Percentiles rank a stretch among this genome's conserved stretches.
phyloP scores from a whole-genome alignment of 2,113 vertebrate species.

The Syngnathus typhle region DNA sequence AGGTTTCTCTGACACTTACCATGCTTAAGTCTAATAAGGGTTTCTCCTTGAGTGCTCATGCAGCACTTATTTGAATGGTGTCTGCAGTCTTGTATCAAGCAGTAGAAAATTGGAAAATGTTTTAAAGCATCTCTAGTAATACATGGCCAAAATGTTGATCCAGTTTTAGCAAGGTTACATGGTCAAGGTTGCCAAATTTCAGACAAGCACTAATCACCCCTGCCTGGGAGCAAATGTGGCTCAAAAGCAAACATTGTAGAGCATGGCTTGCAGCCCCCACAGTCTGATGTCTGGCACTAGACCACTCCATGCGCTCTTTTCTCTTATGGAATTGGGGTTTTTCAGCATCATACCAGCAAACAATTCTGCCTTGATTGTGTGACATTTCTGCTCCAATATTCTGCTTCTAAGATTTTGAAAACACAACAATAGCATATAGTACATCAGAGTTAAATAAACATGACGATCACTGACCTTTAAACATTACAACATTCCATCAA shows the following conservation, averaged over 20 bases:
- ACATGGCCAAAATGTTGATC: slow-evolving; percentile 68
- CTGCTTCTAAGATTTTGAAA: slow-evolving; percentile 23
- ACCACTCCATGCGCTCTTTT: slow-evolving; percentile 23
- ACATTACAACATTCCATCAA: slow-evolving; percentile 40
- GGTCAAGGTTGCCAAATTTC: slow-evolving; percentile 73
- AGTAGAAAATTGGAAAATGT: slow-evolving; percentile 63
- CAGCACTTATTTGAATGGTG: slow-evolving; percentile 57
- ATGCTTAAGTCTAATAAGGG: slow-evolving; percentile 59
- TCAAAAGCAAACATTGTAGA: slow-evolving; percentile 54
- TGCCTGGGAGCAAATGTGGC: slow-evolving; percentile 62
- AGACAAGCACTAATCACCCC: slow-evolving; percentile 63
- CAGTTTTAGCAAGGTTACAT: slow-evolving; percentile 68
- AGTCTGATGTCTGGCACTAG: slow-evolving; percentile 42
- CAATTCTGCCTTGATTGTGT: slow-evolving; percentile 52
- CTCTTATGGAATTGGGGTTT: slow-evolving; percentile 62
- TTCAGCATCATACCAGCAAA: slow-evolving; percentile 61
- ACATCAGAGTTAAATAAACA: slow-evolving; percentile 45
- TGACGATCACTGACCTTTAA: slow-evolving; percentile 57
- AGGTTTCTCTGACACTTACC: slow-evolving; percentile 57
- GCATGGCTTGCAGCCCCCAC: slow-evolving; percentile 48
- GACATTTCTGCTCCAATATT: slow-evolving; percentile 39
- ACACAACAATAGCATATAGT: slow-evolving; percentile 18
- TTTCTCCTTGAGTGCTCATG: slow-evolving; percentile 63
- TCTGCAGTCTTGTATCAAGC: slow-evolving; percentile 47
- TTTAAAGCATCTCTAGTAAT: slow-evolving; percentile 66